Evolutionary conservation across 2,113 vertebrate species (phyloP), one percentile per base, ranked within the genome.

Genomic region (Sterrhoptilus dennistouni): DNA sequence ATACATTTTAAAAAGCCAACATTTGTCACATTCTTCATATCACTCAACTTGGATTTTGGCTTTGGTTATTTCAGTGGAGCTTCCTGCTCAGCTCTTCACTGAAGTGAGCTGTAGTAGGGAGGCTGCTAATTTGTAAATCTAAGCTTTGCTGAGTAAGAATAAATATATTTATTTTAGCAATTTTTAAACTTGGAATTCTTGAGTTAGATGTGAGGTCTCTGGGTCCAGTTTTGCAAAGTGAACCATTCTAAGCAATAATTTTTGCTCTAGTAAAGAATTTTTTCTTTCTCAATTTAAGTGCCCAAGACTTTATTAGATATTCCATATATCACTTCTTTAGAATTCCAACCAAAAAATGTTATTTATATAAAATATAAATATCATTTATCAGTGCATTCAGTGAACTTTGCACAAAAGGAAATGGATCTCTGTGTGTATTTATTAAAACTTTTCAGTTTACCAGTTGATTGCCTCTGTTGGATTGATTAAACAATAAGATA

Each of bases 401-500:
- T 66, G 29, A 78, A 75, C 31, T 78, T 66, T 31, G 21, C 24
- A 56, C 8, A 36, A 40, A 86, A 71, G 11, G 13, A 87, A 94
- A 69, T 33, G 16, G 25, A 76, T 80, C 50, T 92, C 31, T 66
- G 14, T 90, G 9, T 63, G 12, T 23, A 44, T 61, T 69, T 63
- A 50, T 38, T 65, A 47, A 87, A 94, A 94, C 96, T 96, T 97
- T 96, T 97, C 87, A 91, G 94, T 83, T 97, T 96, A 91, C 94
- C 95, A 75, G 40, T 53, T 70, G 40, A 28, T 91, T 57, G 60
- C 36, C 23, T 85, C 19, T 84, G 59, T 89, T 91, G 87, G 72
- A 63, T 25, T 45, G 66, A 50, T 77, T 94, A 47, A 85, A 63
- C 77, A 54, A 27, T 60, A 54, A 47, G 52, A 17, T 66, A 18